These are phyloP conservation scores for Zaprionus nigranus DNA, from an alignment of 1,140 invertebrate genomes.

Conservation along the genomic window DNA sequence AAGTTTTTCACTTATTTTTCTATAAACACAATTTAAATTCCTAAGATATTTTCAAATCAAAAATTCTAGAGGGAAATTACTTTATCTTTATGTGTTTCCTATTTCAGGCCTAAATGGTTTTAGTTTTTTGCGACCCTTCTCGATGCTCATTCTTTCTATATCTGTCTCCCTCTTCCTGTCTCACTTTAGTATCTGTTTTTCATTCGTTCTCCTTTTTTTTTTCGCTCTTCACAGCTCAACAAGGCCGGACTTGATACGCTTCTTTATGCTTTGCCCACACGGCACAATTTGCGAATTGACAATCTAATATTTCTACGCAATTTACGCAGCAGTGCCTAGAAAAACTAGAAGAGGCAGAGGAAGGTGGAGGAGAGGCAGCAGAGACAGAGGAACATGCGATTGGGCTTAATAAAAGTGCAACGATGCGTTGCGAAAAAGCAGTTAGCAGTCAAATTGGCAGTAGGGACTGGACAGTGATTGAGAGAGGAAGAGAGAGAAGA, in stretches of 20 bases:
- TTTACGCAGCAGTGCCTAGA: slow-evolving; percentile 43
- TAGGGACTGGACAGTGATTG: slow-evolving; percentile 63
- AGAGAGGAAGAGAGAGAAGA: slow-evolving; percentile 10
- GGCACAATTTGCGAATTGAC: slow-evolving; percentile 70
- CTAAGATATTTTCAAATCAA: too few species aligned
- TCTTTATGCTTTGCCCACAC: slow-evolving; percentile 56
- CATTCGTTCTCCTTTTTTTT: slow-evolving; percentile 9
- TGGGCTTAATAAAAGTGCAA: slow-evolving; percentile 71
- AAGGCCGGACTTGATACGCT: slow-evolving; percentile 55
- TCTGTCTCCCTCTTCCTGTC: background rate
- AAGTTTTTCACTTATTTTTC: too few species aligned
- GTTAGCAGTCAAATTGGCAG: slow-evolving; percentile 64
- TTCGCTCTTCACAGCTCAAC: slow-evolving; percentile 11
- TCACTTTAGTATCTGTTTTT: background rate
- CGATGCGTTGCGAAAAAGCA: slow-evolving; percentile 77
- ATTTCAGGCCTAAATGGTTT: background rate
- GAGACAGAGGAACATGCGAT: slow-evolving; percentile 32
- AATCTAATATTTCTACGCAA: slow-evolving; percentile 74
- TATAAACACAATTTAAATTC: too few species aligned
- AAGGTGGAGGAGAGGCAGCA: background rate
- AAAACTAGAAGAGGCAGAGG: background rate
- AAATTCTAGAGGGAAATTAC: too few species aligned
- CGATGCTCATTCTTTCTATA: background rate
- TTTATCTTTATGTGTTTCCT: background rate
- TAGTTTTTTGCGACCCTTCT: background rate